These are phyloP conservation scores for Antechinus flavipes DNA, from an alignment of 2,113 vertebrate species.

Conservation along the genomic window DNA sequence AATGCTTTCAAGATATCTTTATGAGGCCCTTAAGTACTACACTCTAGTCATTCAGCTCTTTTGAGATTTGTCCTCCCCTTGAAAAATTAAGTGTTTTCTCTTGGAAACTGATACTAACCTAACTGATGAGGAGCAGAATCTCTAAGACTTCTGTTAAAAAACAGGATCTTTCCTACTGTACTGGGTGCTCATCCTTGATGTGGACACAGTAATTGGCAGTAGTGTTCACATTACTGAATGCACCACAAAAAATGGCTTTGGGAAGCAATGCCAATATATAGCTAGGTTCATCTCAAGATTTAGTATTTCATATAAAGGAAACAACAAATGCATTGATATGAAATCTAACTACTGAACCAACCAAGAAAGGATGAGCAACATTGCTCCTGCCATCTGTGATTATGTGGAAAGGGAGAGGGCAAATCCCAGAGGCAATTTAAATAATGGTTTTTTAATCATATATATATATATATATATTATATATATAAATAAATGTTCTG, in stretches of 20 bases:
- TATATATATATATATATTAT: slow-evolving; percentile 93
- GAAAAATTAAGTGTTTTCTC: slow-evolving; percentile 71
- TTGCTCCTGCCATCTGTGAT: slow-evolving; percentile 79
- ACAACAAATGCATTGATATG: slow-evolving; percentile 76
- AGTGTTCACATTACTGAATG: slow-evolving; percentile 56
- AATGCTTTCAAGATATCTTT: slow-evolving; percentile 61
- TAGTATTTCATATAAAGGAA: slow-evolving; percentile 77
- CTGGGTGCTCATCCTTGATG: slow-evolving; percentile 25
- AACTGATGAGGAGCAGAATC: slow-evolving; percentile 46
- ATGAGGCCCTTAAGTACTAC: slow-evolving; percentile 37
- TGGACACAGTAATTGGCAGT: slow-evolving; percentile 57
- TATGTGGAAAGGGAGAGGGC: slow-evolving; percentile 81
- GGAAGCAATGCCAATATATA: slow-evolving; percentile 47
- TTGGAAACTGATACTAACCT: slow-evolving; percentile 65
- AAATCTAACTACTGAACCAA: slow-evolving; percentile 77
- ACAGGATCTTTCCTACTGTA: slow-evolving; percentile 29
- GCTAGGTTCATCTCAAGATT: slow-evolving; percentile 62
- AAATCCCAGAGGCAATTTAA: slow-evolving; percentile 96
- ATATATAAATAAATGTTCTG: slow-evolving; percentile 98
- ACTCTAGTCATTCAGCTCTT: slow-evolving; percentile 43
- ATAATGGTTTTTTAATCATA: slow-evolving; percentile 95
- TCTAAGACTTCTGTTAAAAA: slow-evolving; percentile 37
- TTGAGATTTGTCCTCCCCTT: slow-evolving; percentile 64
- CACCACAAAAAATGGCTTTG: slow-evolving; percentile 62
- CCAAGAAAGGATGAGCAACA: slow-evolving; percentile 76